These are phyloP conservation scores for Epinephelus cyanopodus DNA, from an alignment of 2,113 vertebrate species.

Conservation along the genomic window DNA sequence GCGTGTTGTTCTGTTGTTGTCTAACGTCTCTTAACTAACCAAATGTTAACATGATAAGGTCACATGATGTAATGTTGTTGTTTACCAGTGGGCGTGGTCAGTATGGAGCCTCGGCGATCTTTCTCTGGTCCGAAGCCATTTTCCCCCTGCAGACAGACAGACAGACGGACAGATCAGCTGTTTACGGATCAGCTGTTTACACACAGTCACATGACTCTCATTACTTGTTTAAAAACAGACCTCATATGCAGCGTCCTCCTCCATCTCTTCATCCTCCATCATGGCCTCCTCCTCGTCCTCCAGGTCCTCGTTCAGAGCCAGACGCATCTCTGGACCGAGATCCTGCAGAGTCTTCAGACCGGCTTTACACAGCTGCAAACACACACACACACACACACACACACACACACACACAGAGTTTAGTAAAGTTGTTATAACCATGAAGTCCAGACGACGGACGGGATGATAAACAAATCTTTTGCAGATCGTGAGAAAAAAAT, in stretches of 20 bases:
- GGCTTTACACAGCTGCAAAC: conserved; percentile 82
- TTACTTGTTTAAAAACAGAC: conserved; percentile 24
- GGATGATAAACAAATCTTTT: too few relatives aligned
- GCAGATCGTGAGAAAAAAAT: too few relatives aligned
- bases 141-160: conserved; percentile 68
- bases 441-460: too few relatives aligned
- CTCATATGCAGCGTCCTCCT: conserved; percentile 50
- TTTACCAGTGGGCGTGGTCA: conserved; percentile 68
- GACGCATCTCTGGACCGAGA: conserved; percentile 92
- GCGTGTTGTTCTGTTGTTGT: too few relatives aligned
- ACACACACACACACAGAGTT: conserved; percentile 3
- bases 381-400: background rate
- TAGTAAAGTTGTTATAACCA: too few relatives aligned
- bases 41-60: background rate
- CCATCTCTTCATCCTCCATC: conserved; percentile 76
- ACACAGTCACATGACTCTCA: background rate
- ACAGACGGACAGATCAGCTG: background rate
- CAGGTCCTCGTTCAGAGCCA: conserved; percentile 89
- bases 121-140: conserved; percentile 54
- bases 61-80: background rate
- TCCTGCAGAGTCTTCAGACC: conserved; percentile 92
- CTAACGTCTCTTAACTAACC: too few relatives aligned
- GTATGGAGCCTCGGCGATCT: conserved; percentile 63
- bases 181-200: background rate
- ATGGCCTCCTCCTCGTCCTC: conserved; percentile 79